Evolutionary conservation across 2,113 vertebrate genomes (phyloP).

Genomic region (Cololabis saira): DNA sequence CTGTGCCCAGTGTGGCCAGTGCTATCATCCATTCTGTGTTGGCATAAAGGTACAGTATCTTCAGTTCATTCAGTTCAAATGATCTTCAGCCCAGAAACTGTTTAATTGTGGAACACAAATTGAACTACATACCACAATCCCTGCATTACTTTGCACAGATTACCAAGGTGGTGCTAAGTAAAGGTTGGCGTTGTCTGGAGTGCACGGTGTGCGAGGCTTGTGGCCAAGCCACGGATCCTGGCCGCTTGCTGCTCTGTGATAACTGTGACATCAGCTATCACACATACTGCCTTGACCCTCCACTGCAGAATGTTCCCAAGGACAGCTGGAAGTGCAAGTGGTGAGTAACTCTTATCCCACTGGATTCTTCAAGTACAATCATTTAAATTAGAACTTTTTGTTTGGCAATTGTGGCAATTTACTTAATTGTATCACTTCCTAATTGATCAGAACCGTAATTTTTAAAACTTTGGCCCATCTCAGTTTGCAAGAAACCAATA

Average conservation of each 20-base stretch:
- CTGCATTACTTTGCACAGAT: constrained; percentile 80
- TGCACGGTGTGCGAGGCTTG: constrained; percentile 98
- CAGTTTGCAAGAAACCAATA: too few relatives aligned
- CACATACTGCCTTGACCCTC: constrained; percentile 96
- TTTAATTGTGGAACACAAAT: not conserved
- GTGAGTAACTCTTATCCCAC: constrained; percentile 67
- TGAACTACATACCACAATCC: not conserved
- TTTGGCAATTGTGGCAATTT: not conserved
- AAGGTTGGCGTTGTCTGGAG: constrained; percentile 97
- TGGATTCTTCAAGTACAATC: too few relatives aligned
- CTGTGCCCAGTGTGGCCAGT: constrained; percentile 97
- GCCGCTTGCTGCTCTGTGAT: constrained; percentile 93
- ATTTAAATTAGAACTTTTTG: constrained; percentile 1
- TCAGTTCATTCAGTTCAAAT: not conserved
- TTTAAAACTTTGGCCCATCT: too few relatives aligned
- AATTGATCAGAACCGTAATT: too few relatives aligned
- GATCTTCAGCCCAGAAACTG: not conserved
- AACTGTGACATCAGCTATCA: constrained; percentile 99
- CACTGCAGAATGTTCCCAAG: constrained; percentile 96
- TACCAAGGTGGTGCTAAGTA: constrained; percentile 95
- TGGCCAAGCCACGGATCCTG: constrained; percentile 95
- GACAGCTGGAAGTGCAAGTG: constrained; percentile 99
- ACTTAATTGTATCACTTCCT: too few relatives aligned
- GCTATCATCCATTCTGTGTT: constrained; percentile 98
- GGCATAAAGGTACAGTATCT: constrained; percentile 90